Conservation (phyloP, 92 coral and sea anemone species). For the Micromussa lordhowensis region DNA sequence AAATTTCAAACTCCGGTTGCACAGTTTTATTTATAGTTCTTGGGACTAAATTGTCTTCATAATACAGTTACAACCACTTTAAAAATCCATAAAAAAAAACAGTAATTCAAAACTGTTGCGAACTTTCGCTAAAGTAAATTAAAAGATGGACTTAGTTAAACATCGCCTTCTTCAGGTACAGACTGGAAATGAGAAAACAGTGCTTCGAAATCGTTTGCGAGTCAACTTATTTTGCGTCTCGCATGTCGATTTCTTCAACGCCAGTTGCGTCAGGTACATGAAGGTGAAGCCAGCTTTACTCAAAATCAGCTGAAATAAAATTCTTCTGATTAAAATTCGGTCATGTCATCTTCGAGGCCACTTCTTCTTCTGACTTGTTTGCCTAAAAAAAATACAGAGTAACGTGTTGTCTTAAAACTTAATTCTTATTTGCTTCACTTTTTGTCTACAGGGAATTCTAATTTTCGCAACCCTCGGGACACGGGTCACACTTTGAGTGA, state of each 20-base stretch:
- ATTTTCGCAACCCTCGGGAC: neutral
- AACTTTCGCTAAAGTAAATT: neutral
- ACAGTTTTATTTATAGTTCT: neutral
- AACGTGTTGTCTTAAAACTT: neutral
- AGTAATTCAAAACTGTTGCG: neutral
- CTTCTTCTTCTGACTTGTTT: constrained; percentile 17
- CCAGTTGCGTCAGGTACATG: neutral
- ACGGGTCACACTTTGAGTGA: neutral
- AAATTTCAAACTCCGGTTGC: neutral
- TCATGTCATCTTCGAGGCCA: constrained; percentile 28
- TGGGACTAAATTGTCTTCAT: neutral
- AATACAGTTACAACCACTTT: neutral
- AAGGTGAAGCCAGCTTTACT: neutral
- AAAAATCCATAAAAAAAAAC: neutral
- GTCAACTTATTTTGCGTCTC: neutral
- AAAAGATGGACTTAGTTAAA: neutral
- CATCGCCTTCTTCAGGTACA: neutral
- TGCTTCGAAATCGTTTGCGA: neutral
- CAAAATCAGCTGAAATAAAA: neutral
- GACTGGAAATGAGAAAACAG: neutral
- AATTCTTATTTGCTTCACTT: neutral
- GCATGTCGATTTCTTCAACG: too few relatives aligned
- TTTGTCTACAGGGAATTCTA: neutral
- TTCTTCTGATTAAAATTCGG: neutral
- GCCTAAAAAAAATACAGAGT: constrained; percentile 17